Percentiles rank a stretch among this genome's conserved stretches.
phyloP scores from a whole-genome alignment of 1,140 invertebrate species.

The Sycophaga agraensis region DNA sequence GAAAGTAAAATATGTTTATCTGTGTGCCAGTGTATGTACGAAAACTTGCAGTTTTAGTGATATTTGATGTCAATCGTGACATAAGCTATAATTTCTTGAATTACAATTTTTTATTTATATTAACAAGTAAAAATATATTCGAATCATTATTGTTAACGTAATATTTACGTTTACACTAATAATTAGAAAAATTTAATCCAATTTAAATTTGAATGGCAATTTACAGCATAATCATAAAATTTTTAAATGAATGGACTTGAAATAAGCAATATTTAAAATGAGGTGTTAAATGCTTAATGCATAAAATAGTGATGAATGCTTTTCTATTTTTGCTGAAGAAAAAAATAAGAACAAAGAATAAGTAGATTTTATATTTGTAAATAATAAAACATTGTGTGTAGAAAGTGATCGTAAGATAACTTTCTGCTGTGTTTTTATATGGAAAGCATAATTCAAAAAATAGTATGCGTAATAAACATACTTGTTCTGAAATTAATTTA shows the following conservation, averaged over 20 bases:
- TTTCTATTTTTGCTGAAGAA: constrained; percentile 47
- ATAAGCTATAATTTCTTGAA: background rate
- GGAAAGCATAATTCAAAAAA: constrained; percentile 9
- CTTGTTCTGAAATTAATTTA: too few relatives aligned
- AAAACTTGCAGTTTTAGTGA: constrained; percentile 7
- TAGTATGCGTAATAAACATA: constrained; percentile 9
- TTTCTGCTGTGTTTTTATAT: constrained; percentile 19
- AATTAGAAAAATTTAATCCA: background rate
- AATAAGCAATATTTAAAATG: constrained; percentile 14
- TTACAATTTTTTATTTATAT: constrained; percentile 14
- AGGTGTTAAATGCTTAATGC: background rate
- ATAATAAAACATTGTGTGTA: constrained; percentile 8
- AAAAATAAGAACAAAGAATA: constrained; percentile 12
- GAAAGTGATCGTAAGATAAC: constrained; percentile 2
- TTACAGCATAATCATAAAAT: background rate
- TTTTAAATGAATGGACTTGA: background rate
- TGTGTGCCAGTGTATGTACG: constrained; percentile 17
- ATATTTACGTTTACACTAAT: constrained; percentile 19
- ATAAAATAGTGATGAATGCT: constrained; percentile 63
- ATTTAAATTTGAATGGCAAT: background rate
- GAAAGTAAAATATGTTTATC: constrained; percentile 13
- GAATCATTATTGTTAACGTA: constrained; percentile 10
- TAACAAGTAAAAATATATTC: background rate
- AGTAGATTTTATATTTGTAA: constrained; percentile 23
- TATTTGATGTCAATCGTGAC: too few relatives aligned